Base-by-base conservation (phyloP, 2,797 vertebrate species). In the Pseudochaenichthys georgianus region DNA sequence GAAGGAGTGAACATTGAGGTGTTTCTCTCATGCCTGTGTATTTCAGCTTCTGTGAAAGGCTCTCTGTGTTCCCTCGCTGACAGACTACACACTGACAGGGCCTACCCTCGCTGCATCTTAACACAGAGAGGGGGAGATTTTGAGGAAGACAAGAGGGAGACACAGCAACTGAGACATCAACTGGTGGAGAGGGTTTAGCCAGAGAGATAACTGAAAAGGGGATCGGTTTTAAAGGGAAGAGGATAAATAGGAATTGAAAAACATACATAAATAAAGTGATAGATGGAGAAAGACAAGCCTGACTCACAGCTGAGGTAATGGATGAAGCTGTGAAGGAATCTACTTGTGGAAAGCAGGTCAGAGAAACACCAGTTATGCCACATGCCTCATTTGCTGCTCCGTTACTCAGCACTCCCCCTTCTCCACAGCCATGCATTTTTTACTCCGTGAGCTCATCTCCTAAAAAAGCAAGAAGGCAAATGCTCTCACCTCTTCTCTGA, bases 351-450 rank as follows among this genome's bases (percentile, higher is more conserved):
- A 87, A 83, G 61, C 81, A 85, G 78, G 75, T 81, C 75, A 81
- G 76, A 84, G 43, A 48, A 81, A 75, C 80, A 70, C 70, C 52
- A 74, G 76, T 23, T 83, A 71, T 9, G 1, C 54, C 86, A 82
- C 81, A 76, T 28, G 53, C 63, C 70, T 51, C 77, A 81, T 82
- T 81, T 83, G 80, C 82, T 66, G 75, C 82, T 60, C 72, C 31
- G 73, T 75, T 82, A 75, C 82, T 80, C 76, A 38, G 62, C 16
- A 15, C 85, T 81, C 57, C 38, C 38, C 71, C 73, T 61, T 78
- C 73, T 78, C 70, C 47, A 13, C 57, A 73, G 71, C 70, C 85
- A 89, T 91, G 88, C 78, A 89, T 90, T 86, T 93, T 91, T 93
- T 78, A 89, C 77, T 66, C 46, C 7, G 45, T 89, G 83, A 89